phyloP scores from a whole-genome alignment of 2,797 vertebrate species.

The Tamandua tetradactyla region DNA sequence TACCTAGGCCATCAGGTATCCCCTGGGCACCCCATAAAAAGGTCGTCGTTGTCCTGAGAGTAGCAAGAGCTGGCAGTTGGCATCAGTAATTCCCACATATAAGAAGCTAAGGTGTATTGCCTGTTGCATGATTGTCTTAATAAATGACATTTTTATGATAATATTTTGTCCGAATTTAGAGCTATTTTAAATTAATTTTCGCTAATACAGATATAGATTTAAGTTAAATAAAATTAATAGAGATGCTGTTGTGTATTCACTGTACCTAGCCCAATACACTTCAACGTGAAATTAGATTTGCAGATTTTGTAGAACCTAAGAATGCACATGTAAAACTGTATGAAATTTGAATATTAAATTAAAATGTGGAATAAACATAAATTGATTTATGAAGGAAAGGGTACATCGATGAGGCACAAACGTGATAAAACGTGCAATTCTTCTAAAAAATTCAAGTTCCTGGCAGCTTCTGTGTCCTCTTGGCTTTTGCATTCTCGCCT shows the following conservation, averaged over 20 bases:
- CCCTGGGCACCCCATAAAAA: not conserved
- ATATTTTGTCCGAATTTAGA: not conserved
- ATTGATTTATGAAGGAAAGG: not conserved
- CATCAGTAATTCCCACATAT: not conserved
- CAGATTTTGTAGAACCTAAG: conserved; percentile 33
- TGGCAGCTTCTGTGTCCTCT: not conserved
- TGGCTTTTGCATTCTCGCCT: too few relatives aligned
- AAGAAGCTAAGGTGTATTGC: not conserved
- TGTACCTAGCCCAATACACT: not conserved
- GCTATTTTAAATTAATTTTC: conserved; percentile 26
- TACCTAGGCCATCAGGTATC: not conserved
- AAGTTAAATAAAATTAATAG: not conserved
- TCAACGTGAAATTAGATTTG: conserved; percentile 30
- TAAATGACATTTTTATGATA: not conserved
- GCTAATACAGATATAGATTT: not conserved
- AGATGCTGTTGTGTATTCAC: not conserved
- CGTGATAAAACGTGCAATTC: not conserved
- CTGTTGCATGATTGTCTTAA: not conserved
- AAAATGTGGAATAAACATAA: not conserved
- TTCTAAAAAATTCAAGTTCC: not conserved
- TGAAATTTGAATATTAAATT: conserved; percentile 45
- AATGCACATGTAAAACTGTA: not conserved
- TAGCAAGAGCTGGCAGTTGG: not conserved
- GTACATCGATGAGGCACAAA: not conserved
- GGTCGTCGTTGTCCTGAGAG: not conserved